phyloP scores from a whole-genome alignment of 2,888 invertebrate genomes.

The Chesias legatella region DNA sequence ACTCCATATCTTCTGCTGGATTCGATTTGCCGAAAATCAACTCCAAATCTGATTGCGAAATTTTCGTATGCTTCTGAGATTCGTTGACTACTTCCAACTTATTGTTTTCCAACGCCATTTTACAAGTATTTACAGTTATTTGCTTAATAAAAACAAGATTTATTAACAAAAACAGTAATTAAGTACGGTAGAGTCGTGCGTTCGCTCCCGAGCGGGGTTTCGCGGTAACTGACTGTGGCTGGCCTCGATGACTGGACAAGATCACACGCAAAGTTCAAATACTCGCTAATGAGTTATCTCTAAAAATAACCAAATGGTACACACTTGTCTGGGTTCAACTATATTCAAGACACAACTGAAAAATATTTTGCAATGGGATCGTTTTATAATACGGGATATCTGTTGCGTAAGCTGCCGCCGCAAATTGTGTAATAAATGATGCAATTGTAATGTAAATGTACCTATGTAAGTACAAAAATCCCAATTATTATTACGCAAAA shows the following conservation, averaged over 20 bases:
- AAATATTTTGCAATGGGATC: conserved; percentile 2
- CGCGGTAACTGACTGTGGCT: background rate
- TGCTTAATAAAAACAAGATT: background rate
- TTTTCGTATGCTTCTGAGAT: conserved; percentile 31
- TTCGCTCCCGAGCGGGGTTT: background rate
- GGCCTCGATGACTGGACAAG: background rate
- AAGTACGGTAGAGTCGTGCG: background rate
- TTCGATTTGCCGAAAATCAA: conserved; percentile 58
- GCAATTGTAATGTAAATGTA: no score
- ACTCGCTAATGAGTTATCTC: conserved; percentile 3
- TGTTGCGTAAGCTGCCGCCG: no score
- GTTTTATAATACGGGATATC: no score
- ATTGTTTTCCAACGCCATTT: conserved; percentile 36
- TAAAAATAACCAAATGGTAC: conserved; percentile 1
- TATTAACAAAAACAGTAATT: background rate
- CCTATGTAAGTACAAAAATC: no score
- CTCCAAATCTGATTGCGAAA: conserved; percentile 49
- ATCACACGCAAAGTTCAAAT: conserved; percentile 2
- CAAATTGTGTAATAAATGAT: no score
- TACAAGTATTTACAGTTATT: conserved; percentile 5
- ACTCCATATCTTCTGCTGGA: conserved; percentile 6
- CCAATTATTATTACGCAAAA: no score
- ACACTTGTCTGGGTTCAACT: conserved; percentile 4
- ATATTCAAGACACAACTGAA: conserved; percentile 3
- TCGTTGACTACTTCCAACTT: conserved; percentile 41